Base-by-base conservation (phyloP, 2,888 invertebrate species). In the Netelia inedita region DNA sequence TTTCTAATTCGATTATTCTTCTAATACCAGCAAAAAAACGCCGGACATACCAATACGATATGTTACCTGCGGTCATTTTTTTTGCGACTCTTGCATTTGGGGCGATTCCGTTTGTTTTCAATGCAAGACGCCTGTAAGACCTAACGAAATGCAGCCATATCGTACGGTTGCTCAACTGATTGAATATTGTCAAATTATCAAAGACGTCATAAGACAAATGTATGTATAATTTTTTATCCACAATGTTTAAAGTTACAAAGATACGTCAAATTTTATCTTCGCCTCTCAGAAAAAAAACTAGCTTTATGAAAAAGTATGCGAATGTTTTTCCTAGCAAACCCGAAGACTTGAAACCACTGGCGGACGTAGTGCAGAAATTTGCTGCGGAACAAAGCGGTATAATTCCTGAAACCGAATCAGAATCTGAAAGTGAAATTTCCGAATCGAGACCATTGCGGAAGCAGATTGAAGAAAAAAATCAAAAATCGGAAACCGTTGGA, bases 31-130 rank as follows among this genome's bases (percentile, higher is more conserved):
- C 63, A 75, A 82, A 63, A 61, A 68, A 79, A 82, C 79, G 59
- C 66, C 82, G 28, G 73, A 75, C 11, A 69, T 74, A 50, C 88
- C 91, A 19, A 72, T 85, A 8, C 87, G 88, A 59, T 88, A 88
- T 10, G 65, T 63, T 0, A 89, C 50, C 61, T 92, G 92, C 21
- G 89, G 86, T 5, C 92, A 92, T 53, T 88, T 90, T 41, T 91
- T 92, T 59, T 92, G 92, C 21, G 69, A 76, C 1, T 35, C 82
- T 6, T 92, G 92, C 53, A 57, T 85, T 11, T 21, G 79, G 0
- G 80, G 80, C 8, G 74, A 81, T 28, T 66, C 79, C 0, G 63
- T 23, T 11, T 92, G 92, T 79, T 10, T 21, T 11, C 84, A 66
- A 73, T 92, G 92, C 73, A 63, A 83, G 1, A 46, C 78, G 55